phyloP scores from a whole-genome alignment of 2,797 vertebrate genomes.

The Nothura maculosa region DNA sequence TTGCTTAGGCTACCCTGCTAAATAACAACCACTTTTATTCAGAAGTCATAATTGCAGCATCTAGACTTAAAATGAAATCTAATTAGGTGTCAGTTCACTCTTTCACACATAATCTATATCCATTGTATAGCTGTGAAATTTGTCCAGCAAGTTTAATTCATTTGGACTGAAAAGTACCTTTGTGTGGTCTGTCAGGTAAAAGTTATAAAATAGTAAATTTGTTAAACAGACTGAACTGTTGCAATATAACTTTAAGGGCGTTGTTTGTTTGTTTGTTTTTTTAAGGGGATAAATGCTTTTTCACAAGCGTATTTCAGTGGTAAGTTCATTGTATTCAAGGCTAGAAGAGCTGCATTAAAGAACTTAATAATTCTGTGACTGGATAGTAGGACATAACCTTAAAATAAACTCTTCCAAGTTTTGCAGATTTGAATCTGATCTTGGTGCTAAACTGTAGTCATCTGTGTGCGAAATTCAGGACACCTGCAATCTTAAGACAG shows the following conservation, averaged over 20 bases:
- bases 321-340: background rate
- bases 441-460: background rate
- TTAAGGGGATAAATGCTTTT: background rate
- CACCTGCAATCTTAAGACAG: background rate
- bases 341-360: background rate
- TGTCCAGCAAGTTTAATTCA: conserved; percentile 17
- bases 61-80: conserved; percentile 84
- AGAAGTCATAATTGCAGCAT: conserved; percentile 85
- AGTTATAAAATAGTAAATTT: background rate
- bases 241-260: background rate
- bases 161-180: background rate
- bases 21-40: conserved; percentile 85
- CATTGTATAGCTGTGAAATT: conserved; percentile 44
- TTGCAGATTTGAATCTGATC: background rate
- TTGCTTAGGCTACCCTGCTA: conserved; percentile 85
- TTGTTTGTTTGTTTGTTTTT: background rate
- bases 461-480: background rate
- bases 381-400: background rate
- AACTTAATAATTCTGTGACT: background rate
- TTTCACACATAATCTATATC: conserved; percentile 41
- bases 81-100: conserved; percentile 80
- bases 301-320: background rate
- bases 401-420: background rate
- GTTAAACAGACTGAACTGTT: background rate
- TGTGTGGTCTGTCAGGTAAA: background rate